Evolutionary conservation across 2,113 vertebrate genomes (phyloP), one percentile per base, ranked within the genome.

Genomic region (Bostrychus sinensis): DNA sequence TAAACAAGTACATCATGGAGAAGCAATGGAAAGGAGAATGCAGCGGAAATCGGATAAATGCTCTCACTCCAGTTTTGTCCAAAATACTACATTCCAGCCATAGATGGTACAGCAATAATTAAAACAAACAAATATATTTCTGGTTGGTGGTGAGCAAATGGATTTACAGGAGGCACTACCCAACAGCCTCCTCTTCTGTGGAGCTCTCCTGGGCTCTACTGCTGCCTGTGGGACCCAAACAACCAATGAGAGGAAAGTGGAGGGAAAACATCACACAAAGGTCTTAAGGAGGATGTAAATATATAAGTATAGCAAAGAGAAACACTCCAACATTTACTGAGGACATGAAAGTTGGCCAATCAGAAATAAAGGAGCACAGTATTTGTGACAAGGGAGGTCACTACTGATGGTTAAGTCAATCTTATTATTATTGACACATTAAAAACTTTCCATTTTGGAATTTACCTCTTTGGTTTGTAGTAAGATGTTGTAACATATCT

Each of bases 181-280:
- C 86, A 62, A 62, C 67, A 79, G 86, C 72, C 75, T 88, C 89
- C 17, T 90, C 87, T 82, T 85, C 84, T 66, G 81, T 80, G 72
- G 72, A 83, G 75, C 78, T 83, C 68, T 87, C 83, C 80, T 76
- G 81, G 62, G 75, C 50, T 64, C 39, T 56, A 57, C 87, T 87
- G 70, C 67, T 68, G 83, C 86, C 89, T 90, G 84, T 73, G 64
- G 68, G 56, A 81, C 46, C 73, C 76, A 72, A 36, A 34, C 28
- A 55, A 78, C 69, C 80, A 87, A 80, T 84, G 71, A 87, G 69
- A 85, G 78, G 68, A 85, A 72, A 83, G 76, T 23, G 42, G 45
- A 45, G 1, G 13, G 42, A 50, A 4, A 63, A 62, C 34, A 34
- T 42, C 30, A 70, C 50, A 39, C 19, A 54, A 17, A 46, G 12